These are phyloP conservation scores for Carollia perspicillata DNA, from an alignment of 2,113 vertebrate species.

Conservation along the genomic window DNA sequence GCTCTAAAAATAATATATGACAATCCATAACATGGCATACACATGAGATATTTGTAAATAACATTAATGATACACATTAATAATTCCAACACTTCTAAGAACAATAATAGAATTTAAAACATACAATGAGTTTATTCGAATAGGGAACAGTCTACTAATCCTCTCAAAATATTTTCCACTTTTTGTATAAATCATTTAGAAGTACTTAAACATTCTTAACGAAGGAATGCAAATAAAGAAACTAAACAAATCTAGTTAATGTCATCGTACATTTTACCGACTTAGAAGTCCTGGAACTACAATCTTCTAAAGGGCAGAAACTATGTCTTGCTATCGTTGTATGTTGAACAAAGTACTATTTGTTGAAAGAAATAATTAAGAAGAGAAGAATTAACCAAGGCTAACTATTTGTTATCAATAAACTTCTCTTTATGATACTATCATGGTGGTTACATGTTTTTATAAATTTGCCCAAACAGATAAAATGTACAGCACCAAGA, in stretches of 20 bases:
- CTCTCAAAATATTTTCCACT: background rate
- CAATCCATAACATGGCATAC: background rate
- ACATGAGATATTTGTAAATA: background rate
- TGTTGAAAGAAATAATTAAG: background rate
- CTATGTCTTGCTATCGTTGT: background rate
- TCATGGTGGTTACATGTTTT: background rate
- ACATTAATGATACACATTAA: background rate
- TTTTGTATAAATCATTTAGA: background rate
- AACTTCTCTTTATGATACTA: background rate
- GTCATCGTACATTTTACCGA: background rate
- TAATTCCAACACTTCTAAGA: background rate
- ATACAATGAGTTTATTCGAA: background rate
- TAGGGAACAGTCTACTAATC: background rate
- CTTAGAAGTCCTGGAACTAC: background rate
- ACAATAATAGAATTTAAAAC: background rate
- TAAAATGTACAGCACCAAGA: background rate
- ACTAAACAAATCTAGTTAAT: constrained; percentile 21
- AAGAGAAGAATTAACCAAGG: background rate
- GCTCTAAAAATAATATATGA: background rate
- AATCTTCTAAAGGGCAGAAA: background rate
- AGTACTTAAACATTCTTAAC: background rate
- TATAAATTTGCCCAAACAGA: background rate
- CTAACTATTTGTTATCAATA: background rate
- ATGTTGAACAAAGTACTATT: background rate
- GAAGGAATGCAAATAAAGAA: background rate